Percentiles rank a stretch among this genome's conserved stretches.
phyloP scores from a whole-genome alignment of 2,113 vertebrate genomes.

The Archilochus colubris region DNA sequence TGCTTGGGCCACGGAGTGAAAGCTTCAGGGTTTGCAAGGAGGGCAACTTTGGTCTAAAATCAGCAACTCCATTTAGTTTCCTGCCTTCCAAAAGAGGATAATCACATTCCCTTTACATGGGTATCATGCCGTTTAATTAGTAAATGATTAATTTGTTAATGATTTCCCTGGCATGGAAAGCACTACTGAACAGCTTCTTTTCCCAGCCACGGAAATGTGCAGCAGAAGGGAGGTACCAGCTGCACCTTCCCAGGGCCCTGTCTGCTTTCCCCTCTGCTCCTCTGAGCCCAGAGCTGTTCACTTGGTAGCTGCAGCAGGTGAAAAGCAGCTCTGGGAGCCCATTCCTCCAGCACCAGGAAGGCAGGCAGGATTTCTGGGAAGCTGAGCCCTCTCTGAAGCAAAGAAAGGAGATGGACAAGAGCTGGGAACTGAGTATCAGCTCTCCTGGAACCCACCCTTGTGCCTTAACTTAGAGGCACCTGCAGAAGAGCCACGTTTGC shows the following conservation, averaged over 20 bases:
- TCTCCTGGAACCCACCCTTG: not conserved
- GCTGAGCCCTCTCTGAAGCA: not conserved
- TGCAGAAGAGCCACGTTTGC: not conserved
- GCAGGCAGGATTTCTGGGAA: not conserved
- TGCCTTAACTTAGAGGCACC: not conserved
- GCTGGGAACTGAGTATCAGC: not conserved
- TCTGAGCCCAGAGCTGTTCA: not conserved
- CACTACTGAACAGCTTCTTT: constrained; percentile 41
- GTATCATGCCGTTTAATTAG: constrained; percentile 66
- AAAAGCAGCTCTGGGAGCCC: not conserved
- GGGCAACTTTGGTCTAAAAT: not conserved
- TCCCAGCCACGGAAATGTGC: constrained; percentile 22
- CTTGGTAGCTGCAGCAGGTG: not conserved
- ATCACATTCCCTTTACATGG: constrained; percentile 56
- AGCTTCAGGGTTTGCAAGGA: not conserved
- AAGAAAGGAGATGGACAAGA: not conserved
- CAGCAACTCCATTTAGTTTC: not conserved
- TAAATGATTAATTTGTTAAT: constrained; percentile 71
- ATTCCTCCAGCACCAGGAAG: not conserved
- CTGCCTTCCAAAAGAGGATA: constrained; percentile 34
- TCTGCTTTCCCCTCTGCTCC: not conserved
- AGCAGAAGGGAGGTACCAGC: constrained; percentile 56
- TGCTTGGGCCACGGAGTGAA: accelerated
- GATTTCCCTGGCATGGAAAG: constrained; percentile 66
- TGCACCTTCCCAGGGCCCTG: constrained; percentile 1